Evolutionary conservation across 2,113 vertebrate species (phyloP).

Genomic region (Coptodon bakossiorum): DNA sequence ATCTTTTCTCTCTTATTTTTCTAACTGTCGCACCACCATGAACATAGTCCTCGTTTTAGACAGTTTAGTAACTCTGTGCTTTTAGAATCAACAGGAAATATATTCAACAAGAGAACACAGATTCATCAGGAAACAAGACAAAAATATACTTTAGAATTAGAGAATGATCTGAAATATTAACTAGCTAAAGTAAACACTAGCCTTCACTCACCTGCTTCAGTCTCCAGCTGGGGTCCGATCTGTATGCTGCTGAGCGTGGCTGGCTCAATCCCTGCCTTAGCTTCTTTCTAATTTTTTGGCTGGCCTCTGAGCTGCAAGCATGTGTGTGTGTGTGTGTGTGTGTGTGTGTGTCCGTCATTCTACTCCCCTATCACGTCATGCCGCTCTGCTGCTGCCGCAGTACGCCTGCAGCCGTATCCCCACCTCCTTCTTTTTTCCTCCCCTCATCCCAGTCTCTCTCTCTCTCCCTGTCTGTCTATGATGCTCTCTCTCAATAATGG

Average conservation of each 20-base stretch:
- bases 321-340: slow-evolving; percentile 29
- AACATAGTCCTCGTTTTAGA: background rate
- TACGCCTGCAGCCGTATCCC: slow-evolving; percentile 59
- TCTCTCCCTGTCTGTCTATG: background rate
- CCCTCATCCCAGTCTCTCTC: slow-evolving; percentile 9
- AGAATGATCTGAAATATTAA: background rate
- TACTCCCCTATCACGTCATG: slow-evolving; percentile 60
- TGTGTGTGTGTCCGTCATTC: slow-evolving; percentile 31
- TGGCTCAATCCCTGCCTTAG: slow-evolving; percentile 8
- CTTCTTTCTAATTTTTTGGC: slow-evolving; percentile 36
- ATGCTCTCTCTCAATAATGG: slow-evolving; percentile 52
- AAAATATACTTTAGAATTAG: background rate
- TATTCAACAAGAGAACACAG: background rate
- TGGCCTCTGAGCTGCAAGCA: slow-evolving; percentile 12
- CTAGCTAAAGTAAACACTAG: background rate
- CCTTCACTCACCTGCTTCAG: slow-evolving; percentile 36
- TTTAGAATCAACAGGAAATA: background rate
- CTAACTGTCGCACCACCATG: background rate
- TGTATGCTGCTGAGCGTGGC: slow-evolving; percentile 24
- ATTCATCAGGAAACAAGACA: background rate
- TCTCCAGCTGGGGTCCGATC: background rate
- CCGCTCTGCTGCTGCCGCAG: slow-evolving; percentile 65
- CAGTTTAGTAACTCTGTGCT: background rate
- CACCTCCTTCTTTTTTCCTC: slow-evolving; percentile 27
- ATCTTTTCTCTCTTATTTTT: background rate